Base-by-base conservation (phyloP, 2,113 vertebrate species). In the Pachycephala philippinensis region DNA sequence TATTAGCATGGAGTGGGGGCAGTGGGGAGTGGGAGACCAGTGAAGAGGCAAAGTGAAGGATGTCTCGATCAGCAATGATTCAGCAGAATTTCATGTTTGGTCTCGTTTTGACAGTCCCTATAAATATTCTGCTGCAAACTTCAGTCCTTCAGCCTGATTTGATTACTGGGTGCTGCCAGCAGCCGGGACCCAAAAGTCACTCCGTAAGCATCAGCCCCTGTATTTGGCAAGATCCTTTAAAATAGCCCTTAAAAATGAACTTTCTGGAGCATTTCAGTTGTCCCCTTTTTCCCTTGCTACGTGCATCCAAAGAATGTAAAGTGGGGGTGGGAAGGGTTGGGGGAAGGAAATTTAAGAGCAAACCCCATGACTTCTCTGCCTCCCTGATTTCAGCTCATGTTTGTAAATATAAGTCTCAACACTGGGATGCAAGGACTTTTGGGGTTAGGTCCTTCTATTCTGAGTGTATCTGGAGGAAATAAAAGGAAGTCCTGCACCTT, bases 1-100 rank as follows among this genome's bases (percentile, higher is more conserved):
- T 37, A 11, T 39, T 49, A 57, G 4, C 7, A 0, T 12, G 14
- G 12, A 5, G 1, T 68, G 13, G 11, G 13, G 9, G 8, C 26
- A 57, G 17, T n/a, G 11, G 13, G 23, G 19, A 64, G 15, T 37
- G 42, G 24, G 44, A 40, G 35, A 31, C 20, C 8, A 31, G 4
- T 27, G 11, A 87, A 84, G 61, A 91, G 22, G 7, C 6, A 50
- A 49, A 79, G 8, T 22, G 28, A 69, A 68, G 37, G 27, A 6
- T 77, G 28, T n/a, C 40, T 61, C 33, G 23, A 40, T 72, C 70
- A 61, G 31, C 42, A 71, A 0, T 86, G 75, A 80, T 82, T 91
- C 88, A 65, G 66, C 70, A 93, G 45, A 53, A 60, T 72, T 70
- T 72, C 23, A 18, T 72, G 10, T 79, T 75, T 69, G 37, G 37